These are phyloP conservation scores for Drosophila ohnishii DNA, from an alignment of 1,140 invertebrate genomes.

Conservation along the genomic window DNA sequence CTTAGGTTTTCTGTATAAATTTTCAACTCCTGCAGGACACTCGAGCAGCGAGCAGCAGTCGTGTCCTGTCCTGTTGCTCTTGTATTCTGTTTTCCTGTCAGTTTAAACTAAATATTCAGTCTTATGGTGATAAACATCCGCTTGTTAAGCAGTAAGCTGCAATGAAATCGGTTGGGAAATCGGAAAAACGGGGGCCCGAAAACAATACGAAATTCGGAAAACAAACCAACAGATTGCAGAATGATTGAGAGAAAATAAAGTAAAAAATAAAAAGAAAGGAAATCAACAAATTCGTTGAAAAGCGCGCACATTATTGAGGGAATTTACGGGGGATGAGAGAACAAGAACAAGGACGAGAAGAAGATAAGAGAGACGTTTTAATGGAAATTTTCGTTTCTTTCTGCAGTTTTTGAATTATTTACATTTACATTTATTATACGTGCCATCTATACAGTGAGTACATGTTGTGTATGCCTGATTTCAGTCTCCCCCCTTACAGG, in stretches of 20 bases:
- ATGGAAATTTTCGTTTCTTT: constrained; percentile 80
- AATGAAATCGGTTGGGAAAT: constrained; percentile 53
- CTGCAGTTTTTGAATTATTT: constrained; percentile 80
- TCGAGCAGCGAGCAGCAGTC: constrained; percentile 39
- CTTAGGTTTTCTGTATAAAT: constrained; percentile 25
- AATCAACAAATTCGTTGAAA: constrained; percentile 66
- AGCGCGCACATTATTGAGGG: constrained; percentile 64
- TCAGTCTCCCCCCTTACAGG: constrained; percentile 10
- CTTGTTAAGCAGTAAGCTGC: constrained; percentile 74
- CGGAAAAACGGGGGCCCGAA: constrained; percentile 1
- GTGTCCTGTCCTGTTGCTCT: constrained; percentile 29
- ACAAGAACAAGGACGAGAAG: constrained; percentile 71
- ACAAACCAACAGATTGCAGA: constrained; percentile 39
- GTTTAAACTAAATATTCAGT: constrained; percentile 83
- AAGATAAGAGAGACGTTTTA: constrained; percentile 79
- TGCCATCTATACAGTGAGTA: constrained; percentile 66
- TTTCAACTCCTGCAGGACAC: constrained; percentile 30
- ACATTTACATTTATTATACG: constrained; percentile 72
- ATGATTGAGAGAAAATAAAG: constrained; percentile 28
- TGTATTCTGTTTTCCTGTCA: constrained; percentile 44
- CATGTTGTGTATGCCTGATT: constrained; percentile 46
- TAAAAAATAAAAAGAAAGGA: constrained; percentile 8
- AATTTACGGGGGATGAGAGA: constrained; percentile 26
- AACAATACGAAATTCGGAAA: constrained; percentile 30
- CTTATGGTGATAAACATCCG: constrained; percentile 82